Evolutionary conservation across 2,888 invertebrate genomes (phyloP).

Genomic region (Acanthosepion esculentum): DNA sequence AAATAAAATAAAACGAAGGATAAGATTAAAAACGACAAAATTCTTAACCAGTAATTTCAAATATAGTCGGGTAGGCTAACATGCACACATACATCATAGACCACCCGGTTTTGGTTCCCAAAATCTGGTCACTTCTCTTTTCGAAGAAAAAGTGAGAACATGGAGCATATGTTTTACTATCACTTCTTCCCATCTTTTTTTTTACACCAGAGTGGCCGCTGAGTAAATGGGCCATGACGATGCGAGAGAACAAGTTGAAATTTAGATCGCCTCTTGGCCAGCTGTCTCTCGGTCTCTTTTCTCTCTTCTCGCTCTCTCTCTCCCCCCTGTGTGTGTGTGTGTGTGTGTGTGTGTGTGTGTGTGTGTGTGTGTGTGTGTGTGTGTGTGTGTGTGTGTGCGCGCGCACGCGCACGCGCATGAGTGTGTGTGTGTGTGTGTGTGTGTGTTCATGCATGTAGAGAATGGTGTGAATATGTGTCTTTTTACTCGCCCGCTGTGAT

Average conservation of each 20-base stretch:
- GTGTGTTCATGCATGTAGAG: neutral
- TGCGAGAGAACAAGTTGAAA: slow-evolving; percentile 15
- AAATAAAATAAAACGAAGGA: too few species aligned
- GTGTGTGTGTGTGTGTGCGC: neutral
- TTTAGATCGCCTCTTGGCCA: neutral
- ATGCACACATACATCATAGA: neutral
- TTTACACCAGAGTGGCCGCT: neutral
- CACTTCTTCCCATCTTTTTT: neutral
- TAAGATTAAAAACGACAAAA: too few species aligned
- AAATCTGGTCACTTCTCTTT: neutral
- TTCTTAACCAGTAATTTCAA: too few species aligned
- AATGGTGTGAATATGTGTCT: neutral
- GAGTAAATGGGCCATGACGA: slow-evolving; percentile 4
- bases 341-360: neutral
- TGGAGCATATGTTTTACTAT: neutral
- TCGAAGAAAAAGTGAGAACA: neutral
- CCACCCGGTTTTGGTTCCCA: neutral
- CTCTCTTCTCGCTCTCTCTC: neutral
- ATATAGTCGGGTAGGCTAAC: too few species aligned
- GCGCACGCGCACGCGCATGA: too few species aligned
- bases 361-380: neutral
- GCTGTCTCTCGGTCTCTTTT: neutral
- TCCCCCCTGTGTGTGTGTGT: neutral
- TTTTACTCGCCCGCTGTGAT: neutral
- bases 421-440: neutral